Evolutionary conservation across 1,140 invertebrate genomes (phyloP), one percentile per base, ranked within the genome.

Genomic region (Apocrypta bakeri): DNA sequence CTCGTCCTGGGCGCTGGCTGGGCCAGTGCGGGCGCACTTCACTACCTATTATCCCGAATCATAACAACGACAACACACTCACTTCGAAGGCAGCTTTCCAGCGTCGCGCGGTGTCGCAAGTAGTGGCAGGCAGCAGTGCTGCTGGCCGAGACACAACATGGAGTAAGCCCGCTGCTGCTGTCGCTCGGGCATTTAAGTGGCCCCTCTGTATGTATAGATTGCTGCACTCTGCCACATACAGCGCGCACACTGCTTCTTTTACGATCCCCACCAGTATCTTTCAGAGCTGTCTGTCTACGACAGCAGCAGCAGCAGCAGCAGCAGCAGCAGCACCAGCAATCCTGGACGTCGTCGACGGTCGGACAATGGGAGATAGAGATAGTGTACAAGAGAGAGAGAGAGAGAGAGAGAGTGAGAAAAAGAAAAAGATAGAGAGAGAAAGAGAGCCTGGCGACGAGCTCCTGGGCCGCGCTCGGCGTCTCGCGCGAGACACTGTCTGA

Each of bases 101-200:
- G 86, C 88, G 87, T 74, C 42, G 42, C 37, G 27, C 27, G 33
- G 76, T 89, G 88, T 90, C 85, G 87, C 88, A 80, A 72, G 29
- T 27, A 66, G n/a, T 24, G 21, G 61, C 63, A 66, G 63, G 69
- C 69, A 69, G 71, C 69, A 89, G 37, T 37, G 7, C n/a, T 42
- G 25, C 21, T 33, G 21, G 87, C 86, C 85, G 84, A 88, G 85
- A 88, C 87, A 87, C 89, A 90, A 90, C 90, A 89, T 90, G 88
- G 88, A 90, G 89, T 88, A 88, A 87, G 87, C 85, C 85, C 21
- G 14, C 79, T 48, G 69, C 69, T 33, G 72, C 37, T 87, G 86
- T 85, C 87, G 87, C 85, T 84, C 84, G 88, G 85, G 88, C 89
- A 89, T 90, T 88, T 89, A 90, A 89, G 86, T 86, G 81, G 81